phyloP scores from a whole-genome alignment of 2,888 invertebrate species.

The Aleiodes testaceus region DNA sequence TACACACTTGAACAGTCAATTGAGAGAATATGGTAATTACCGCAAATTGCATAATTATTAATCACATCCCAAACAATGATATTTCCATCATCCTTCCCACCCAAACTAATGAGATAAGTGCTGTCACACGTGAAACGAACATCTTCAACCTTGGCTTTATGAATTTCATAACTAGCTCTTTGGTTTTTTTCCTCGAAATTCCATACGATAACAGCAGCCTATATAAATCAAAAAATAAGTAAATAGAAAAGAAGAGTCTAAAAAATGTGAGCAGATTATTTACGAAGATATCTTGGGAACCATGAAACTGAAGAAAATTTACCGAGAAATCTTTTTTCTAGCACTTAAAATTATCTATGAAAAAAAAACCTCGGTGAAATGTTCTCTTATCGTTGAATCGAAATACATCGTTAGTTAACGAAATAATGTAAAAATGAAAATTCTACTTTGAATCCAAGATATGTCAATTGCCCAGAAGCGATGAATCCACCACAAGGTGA shows the following conservation, averaged over 20 bases:
- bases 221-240: constrained; percentile 44
- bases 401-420: too few relatives aligned
- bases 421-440: background rate
- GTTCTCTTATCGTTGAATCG: too few relatives aligned
- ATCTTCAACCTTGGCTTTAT: constrained; percentile 91
- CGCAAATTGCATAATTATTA: constrained; percentile 74
- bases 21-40: constrained; percentile 57
- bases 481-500: constrained; percentile 86
- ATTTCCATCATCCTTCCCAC: constrained; percentile 92
- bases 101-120: constrained; percentile 87
- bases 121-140: constrained; percentile 89
- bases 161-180: constrained; percentile 84
- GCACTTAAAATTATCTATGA: too few relatives aligned
- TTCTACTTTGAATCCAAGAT: constrained; percentile 88
- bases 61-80: constrained; percentile 89
- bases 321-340: too few relatives aligned
- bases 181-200: constrained; percentile 80
- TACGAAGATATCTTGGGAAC: too few relatives aligned
- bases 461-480: constrained; percentile 92
- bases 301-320: too few relatives aligned
- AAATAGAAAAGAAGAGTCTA: background rate
- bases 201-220: constrained; percentile 90
- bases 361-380: too few relatives aligned
- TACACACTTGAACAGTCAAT: background rate
- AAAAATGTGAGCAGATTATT: background rate